Base-by-base conservation (phyloP, 2,113 vertebrate species). In the Chaenocephalus aceratus region DNA sequence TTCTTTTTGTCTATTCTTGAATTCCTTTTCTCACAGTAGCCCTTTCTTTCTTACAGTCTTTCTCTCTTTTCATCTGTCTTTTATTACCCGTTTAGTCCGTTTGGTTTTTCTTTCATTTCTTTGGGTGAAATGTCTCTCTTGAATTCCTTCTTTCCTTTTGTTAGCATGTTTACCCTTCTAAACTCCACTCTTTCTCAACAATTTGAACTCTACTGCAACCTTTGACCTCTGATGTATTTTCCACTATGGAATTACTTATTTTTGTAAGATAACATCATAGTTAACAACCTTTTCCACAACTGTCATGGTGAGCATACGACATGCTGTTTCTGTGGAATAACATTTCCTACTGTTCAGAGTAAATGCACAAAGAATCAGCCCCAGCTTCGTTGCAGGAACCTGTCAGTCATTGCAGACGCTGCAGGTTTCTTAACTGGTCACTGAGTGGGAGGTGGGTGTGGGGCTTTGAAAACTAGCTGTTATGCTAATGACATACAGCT, bases 381-480 rank as follows among this genome's bases (percentile, higher is more conserved):
- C 23, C 72, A 23, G 63, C 49, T 86, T 93, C 83, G 90, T 88
- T 90, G 87, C 66, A 70, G 82, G 87, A 90, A 86, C 79, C 88
- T 85, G 67, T 83, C 67, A 78, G 59, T 73, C 66, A 66, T 9
- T 51, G 41, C 23, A 67, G 51, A 80, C 0, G 13, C 64, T 72
- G 67, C 52, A 77, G 48, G 21, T 77, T 75, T 56, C 41, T 67
- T 68, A 59, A 65, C 64, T 65, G 57, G 36, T 65, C 36, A 60
- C 23, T 53, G 64, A 81, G 53, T 52, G 57, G 34, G 60, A 51
- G 65, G 46, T 46, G 16, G 4, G 68, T 4, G 18, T 8, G 63
- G 48, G 51, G 75, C 36, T 46, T 74, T 74, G 41, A 71, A 54
- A 77, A 71, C 51, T 58, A 66, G 71, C 72, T 61, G 45, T 54